These are phyloP conservation scores for Crotalus tigris DNA, from an alignment of 2,113 vertebrate genomes.

Conservation along the genomic window DNA sequence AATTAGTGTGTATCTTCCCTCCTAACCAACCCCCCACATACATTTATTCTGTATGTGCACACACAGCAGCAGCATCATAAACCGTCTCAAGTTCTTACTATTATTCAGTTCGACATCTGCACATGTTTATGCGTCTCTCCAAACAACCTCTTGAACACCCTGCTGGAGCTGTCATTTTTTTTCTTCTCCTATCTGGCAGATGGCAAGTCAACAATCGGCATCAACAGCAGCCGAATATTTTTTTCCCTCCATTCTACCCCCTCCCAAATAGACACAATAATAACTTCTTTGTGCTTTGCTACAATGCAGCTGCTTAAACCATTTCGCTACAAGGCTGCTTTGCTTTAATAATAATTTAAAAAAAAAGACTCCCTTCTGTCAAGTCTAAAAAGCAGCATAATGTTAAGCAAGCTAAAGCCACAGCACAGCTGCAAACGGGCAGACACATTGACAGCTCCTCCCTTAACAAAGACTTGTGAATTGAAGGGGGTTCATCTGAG, in stretches of 20 bases:
- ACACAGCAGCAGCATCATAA: conserved; percentile 83
- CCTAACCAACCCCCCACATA: conserved; percentile 74
- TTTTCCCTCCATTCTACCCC: conserved; percentile 72
- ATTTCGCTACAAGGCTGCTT: conserved; percentile 83
- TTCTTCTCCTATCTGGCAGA: conserved; percentile 92
- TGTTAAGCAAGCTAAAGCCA: conserved; percentile 84
- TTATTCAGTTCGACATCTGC: conserved; percentile 93
- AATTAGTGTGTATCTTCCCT: conserved; percentile 73
- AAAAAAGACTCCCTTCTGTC: conserved; percentile 82
- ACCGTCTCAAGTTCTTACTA: conserved; percentile 86
- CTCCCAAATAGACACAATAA: conserved; percentile 84
- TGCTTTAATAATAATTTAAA: conserved; percentile 69
- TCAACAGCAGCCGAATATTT: conserved; percentile 84
- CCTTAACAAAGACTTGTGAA: conserved; percentile 83
- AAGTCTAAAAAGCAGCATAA: conserved; percentile 85
- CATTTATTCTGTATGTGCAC: conserved; percentile 76
- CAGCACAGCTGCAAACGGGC: conserved; percentile 85
- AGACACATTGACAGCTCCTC: conserved; percentile 83
- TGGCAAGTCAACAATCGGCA: conserved; percentile 96
- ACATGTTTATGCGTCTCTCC: conserved; percentile 89
- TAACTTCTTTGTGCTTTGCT: conserved; percentile 90
- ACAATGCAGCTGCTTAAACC: conserved; percentile 90
- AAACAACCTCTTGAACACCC: conserved; percentile 83
- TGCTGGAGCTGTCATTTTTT: conserved; percentile 85
- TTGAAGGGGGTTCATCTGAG: conserved; percentile 83